Base-by-base conservation (phyloP, 64 coral and sea anemone genomes). In the Stichodactyla mertensii region DNA sequence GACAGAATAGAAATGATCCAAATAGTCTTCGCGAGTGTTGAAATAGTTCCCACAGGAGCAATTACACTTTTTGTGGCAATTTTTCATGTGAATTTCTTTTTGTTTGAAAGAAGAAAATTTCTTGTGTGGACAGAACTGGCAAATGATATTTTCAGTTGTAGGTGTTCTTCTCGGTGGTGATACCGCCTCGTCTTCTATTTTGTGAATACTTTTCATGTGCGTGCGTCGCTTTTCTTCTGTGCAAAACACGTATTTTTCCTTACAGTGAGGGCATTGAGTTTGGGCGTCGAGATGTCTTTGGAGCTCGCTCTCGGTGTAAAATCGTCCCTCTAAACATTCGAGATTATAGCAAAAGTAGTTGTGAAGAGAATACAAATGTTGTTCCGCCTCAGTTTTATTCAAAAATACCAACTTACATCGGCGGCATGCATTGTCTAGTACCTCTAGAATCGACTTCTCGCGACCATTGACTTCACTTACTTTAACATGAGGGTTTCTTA, bases 21-120 rank as follows among this genome's bases (percentile, higher is more conserved):
- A 88, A 70, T 99, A 99, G 4, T 94, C 84, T 20, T 92, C 90
- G 13, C 97, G 86, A 13, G 85, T 95, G 78, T 88, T 82, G 27
- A 99, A 99, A 59, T 99, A 99, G 59, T 83, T 61, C 24, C 85
- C 97, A 45, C 97, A 99, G 14, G 93, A 92, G 24, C 97, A 99
- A 22, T 99, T 99, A 28, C 97, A 99, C 87, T 99, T 99, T 79
- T 99, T 99, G 67, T 99, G 97, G 7, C 90, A 92, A 64, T 95
- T 92, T 77, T 90, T 90, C 97, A 99, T 99, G 55, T 99, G 97
- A 51, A 94, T 95, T 60, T 99, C 97, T 58, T 86, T 88, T 64
- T 99, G 97, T 19, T 92, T 88, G 51, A 55, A 24, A 5, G 90
- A 90, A 7, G 91, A 67, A 91, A 99, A 99, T 58, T 86, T 70